Percentiles rank a stretch among this genome's conserved stretches.
These are phyloP conservation scores for Noctua pronuba DNA, from an alignment of 2,888 invertebrate genomes.

Conservation along the genomic window DNA sequence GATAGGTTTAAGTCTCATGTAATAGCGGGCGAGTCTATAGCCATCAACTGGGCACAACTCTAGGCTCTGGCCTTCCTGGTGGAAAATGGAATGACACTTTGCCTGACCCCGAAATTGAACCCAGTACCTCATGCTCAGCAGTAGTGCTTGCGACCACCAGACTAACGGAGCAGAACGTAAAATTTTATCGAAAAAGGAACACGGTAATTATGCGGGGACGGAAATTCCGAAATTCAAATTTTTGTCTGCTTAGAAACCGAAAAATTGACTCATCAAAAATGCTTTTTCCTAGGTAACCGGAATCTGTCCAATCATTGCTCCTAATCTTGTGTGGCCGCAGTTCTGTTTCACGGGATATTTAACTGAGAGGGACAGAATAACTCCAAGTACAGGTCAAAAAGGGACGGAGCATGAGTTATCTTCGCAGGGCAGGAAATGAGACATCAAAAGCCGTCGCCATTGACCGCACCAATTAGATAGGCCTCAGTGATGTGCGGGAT, in stretches of 20 bases:
- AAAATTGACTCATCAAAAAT: conserved; percentile 32
- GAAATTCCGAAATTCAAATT: background rate
- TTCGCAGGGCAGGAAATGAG: conserved; percentile 72
- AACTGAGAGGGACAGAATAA: conserved; percentile 29
- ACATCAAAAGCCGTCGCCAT: conserved; percentile 69
- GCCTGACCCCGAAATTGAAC: background rate
- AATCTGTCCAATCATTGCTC: conserved; percentile 64
- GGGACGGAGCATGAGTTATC: conserved; percentile 55
- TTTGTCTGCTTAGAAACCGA: background rate
- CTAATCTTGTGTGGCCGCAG: conserved; percentile 66
- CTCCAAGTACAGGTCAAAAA: background rate
- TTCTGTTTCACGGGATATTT: conserved; percentile 63
- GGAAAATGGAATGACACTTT: background rate
- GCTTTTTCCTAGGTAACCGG: conserved; percentile 14
- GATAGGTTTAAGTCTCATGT: background rate
- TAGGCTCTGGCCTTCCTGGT: background rate
- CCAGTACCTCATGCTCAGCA: background rate
- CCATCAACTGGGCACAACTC: background rate
- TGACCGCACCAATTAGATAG: conserved; percentile 75
- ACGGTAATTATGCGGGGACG: background rate
- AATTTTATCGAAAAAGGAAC: conserved; percentile 3
- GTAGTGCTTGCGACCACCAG: background rate
- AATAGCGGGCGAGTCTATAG: background rate
- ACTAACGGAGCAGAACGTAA: background rate
- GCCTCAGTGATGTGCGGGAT: conserved; percentile 56